phyloP scores from a whole-genome alignment of 2,113 vertebrate genomes.

The Dasyurus viverrinus region DNA sequence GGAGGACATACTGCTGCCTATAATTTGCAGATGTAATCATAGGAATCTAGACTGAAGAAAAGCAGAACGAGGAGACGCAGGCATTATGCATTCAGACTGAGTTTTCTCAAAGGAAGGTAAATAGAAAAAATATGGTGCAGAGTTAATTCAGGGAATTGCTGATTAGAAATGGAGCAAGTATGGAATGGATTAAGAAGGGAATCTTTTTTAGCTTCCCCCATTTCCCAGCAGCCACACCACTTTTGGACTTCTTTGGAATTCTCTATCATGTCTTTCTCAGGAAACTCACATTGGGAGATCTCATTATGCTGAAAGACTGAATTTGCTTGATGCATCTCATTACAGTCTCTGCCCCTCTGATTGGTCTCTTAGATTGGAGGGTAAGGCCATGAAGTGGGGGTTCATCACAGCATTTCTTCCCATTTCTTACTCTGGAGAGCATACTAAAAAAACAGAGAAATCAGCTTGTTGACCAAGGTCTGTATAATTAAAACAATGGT shows the following conservation, averaged over 20 bases:
- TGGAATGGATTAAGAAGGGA: constrained; percentile 36
- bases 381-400: not conserved
- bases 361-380: not conserved
- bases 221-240: not conserved
- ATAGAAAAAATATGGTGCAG: constrained; percentile 68
- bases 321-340: not conserved
- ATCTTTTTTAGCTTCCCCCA: constrained; percentile 32
- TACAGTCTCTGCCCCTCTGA: not conserved
- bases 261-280: not conserved
- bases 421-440: not conserved
- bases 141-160: constrained; percentile 64
- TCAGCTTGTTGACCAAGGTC: not conserved
- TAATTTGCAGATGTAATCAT: constrained; percentile 73
- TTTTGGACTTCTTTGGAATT: not conserved
- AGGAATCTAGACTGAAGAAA: constrained; percentile 76
- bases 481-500: not conserved
- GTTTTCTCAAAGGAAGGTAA: constrained; percentile 69
- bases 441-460: not conserved
- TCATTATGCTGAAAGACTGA: not conserved
- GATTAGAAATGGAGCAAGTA: constrained; percentile 61
- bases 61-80: constrained; percentile 62
- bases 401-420: not conserved
- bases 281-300: not conserved
- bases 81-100: constrained; percentile 61
- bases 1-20: constrained; percentile 69